These are phyloP conservation scores for Micronisus gabar DNA, from an alignment of 2,113 vertebrate species.

Conservation along the genomic window DNA sequence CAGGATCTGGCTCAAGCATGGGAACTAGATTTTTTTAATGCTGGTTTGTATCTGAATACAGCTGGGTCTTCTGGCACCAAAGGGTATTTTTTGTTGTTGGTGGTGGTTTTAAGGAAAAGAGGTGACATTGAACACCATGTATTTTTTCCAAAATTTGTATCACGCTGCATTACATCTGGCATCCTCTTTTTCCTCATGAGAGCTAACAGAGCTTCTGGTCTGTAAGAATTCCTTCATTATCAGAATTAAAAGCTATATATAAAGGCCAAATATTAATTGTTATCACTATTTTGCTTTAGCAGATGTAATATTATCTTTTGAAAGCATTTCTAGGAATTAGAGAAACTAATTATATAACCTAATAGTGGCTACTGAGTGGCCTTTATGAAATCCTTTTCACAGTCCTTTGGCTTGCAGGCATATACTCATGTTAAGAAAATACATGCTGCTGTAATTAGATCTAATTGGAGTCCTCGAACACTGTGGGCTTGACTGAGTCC, in stretches of 20 bases:
- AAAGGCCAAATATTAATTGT: background rate
- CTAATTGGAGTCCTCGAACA: background rate
- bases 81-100: background rate
- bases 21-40: background rate
- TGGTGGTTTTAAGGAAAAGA: background rate
- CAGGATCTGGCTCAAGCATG: fast-evolving
- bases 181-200: background rate
- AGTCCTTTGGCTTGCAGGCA: background rate
- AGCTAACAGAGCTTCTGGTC: background rate
- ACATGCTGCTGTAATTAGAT: background rate
- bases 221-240: background rate
- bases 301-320: background rate
- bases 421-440: background rate
- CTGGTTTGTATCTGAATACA: background rate
- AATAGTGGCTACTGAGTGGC: background rate
- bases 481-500: background rate
- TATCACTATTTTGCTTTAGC: background rate
- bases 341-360: background rate
- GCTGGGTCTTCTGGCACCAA: background rate
- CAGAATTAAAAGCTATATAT: background rate
- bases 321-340: background rate
- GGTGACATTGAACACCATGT: fast-evolving
- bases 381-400: background rate
- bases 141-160: background rate
- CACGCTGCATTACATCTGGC: fast-evolving